phyloP scores from a whole-genome alignment of 2,888 invertebrate genomes.

The Tiliacea aurago region DNA sequence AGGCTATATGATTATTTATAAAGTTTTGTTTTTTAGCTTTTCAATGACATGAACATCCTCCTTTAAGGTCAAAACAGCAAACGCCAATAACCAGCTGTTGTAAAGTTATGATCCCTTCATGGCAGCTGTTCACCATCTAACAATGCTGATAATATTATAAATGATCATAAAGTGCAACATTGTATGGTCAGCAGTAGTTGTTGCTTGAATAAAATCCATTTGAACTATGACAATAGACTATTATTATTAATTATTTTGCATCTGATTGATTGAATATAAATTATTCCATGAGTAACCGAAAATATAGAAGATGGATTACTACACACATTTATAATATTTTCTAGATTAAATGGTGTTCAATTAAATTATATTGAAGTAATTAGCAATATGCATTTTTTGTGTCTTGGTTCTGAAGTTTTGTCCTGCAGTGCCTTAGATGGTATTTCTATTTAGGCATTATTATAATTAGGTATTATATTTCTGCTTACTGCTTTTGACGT shows the following conservation, averaged over 20 bases:
- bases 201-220: constrained; percentile 16
- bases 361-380: constrained; percentile 4
- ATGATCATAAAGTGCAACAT: constrained; percentile 9
- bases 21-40: not conserved
- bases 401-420: not conserved
- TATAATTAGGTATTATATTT: not conserved
- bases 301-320: not conserved
- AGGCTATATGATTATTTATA: not conserved
- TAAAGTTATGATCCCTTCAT: not conserved
- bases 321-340: not conserved
- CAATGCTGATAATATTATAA: not conserved
- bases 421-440: not conserved
- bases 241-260: constrained; percentile 16
- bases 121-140: not conserved
- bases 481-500: constrained; percentile 5
- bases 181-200: constrained; percentile 17
- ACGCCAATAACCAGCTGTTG: not conserved
- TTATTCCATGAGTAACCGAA: not conserved
- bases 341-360: not conserved
- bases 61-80: not conserved
- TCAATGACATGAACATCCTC: not conserved
- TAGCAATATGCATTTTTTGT: not conserved
- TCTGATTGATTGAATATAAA: constrained; percentile 12
- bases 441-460: constrained; percentile 22
- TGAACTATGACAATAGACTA: constrained; percentile 33